Conservation (phyloP, 2,888 invertebrate genomes). For the Aspidapion aeneum region DNA sequence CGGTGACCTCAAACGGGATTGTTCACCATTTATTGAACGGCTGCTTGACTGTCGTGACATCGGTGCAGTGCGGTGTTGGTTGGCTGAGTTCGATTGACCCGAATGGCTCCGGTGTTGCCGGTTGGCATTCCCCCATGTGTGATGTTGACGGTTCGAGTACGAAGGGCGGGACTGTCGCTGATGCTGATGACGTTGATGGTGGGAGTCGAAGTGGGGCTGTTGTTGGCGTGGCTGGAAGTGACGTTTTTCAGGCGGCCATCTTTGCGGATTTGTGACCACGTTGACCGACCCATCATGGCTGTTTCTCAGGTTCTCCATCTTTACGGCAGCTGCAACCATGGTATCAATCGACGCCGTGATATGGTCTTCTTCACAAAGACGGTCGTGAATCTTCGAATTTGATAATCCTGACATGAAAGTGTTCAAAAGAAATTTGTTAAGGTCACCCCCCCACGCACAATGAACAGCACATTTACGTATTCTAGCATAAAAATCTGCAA, state of each 20-base stretch:
- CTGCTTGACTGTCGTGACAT: not conserved
- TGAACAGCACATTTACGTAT: too few relatives aligned
- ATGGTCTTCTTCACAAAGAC: not conserved
- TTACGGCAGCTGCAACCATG: not conserved
- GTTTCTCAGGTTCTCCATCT: not conserved
- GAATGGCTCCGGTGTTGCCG: not conserved
- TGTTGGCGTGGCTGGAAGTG: too few relatives aligned
- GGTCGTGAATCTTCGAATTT: not conserved
- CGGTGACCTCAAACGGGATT: too few relatives aligned
- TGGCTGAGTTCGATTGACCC: not conserved
- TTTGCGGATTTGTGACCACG: too few relatives aligned
- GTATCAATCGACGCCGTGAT: not conserved
- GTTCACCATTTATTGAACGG: too few relatives aligned
- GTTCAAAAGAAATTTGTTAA: not conserved
- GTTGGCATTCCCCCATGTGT: too few relatives aligned
- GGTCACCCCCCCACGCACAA: not conserved
- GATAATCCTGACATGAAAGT: not conserved
- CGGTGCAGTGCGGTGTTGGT: not conserved
- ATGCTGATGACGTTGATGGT: too few relatives aligned
- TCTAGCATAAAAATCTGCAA: too few relatives aligned
- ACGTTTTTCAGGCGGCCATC: too few relatives aligned
- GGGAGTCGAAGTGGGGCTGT: too few relatives aligned
- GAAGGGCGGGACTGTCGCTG: too few relatives aligned
- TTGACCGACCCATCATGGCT: not conserved
- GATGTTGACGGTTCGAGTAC: too few relatives aligned